Evolutionary conservation across 2,113 vertebrate genomes (phyloP), one percentile per base, ranked within the genome.

Genomic region (Seriola rivoliana): DNA sequence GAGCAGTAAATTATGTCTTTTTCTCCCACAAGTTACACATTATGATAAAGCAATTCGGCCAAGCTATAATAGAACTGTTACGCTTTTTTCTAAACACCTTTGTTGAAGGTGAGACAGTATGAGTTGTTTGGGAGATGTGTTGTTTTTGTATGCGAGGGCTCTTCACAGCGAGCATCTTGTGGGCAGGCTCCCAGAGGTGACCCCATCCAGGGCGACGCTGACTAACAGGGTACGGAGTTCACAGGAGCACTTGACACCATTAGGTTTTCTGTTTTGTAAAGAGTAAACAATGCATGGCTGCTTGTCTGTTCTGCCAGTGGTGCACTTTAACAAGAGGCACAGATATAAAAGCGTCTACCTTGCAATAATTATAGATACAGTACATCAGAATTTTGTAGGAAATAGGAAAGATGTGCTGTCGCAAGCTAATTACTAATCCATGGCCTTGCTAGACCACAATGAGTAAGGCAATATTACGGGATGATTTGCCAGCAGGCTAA

Each of bases 141-240:
- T 80, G 80, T 65, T 57, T 77, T 65, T 85, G 76, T 72, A 79
- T 23, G 42, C 36, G 40, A 87, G 86, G 50, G 85, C 81, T 79
- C 82, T 85, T 87, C 85, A 91, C 82, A 78, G 74, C 21, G 85
- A 85, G 86, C 11, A 68, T 62, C 54, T 72, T 66, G 87, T 52
- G 66, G 67, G 75, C 66, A 54, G 71, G 50, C 71, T 86, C 19
- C 40, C 60, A 85, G 66, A 82, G 78, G 71, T 79, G 85, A 80
- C 81, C 73, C 48, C 34, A 42, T 89, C 71, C 80, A 75, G 69
- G 78, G 68, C 5, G 25, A 57, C 0, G 29, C 82, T 84, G 75
- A 90, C 84, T 86, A 81, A 80, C 74, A 63, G 73, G 50, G 60
- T 55, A 72, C 70, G 75, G 68, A 74, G 82, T 85, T 82, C 66